Conservation (phyloP, 1,140 invertebrate species). For the Drosophila repletoides region DNA sequence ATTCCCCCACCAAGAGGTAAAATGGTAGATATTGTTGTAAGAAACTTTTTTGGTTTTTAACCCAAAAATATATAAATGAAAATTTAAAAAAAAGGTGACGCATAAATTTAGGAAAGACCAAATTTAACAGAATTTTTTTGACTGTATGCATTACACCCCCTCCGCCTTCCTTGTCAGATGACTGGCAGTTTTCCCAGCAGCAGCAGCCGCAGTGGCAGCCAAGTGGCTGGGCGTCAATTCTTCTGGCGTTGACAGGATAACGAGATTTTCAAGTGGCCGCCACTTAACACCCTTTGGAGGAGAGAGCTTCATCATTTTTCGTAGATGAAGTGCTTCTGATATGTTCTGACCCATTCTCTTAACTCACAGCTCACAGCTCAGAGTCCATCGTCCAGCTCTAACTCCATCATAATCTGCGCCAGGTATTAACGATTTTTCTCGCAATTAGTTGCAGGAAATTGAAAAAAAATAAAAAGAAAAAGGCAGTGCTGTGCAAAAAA, state of each 20-base stretch:
- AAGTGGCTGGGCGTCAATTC: conserved; percentile 23
- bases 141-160: too few relatives aligned
- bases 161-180: conserved; percentile 32
- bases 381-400: background rate
- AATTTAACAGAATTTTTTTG: too few relatives aligned
- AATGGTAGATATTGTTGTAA: too few relatives aligned
- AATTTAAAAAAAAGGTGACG: too few relatives aligned
- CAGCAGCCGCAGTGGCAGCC: conserved; percentile 22
- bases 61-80: too few relatives aligned
- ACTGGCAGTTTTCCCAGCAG: conserved; percentile 63
- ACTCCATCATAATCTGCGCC: conserved; percentile 19
- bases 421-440: conserved; percentile 72
- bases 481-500: conserved; percentile 40
- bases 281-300: conserved; percentile 56
- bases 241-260: conserved; percentile 78
- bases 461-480: conserved; percentile 29
- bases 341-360: background rate
- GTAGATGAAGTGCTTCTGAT: conserved; percentile 6
- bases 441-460: conserved; percentile 72
- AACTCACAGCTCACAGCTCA: background rate
- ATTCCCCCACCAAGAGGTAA: too few relatives aligned
- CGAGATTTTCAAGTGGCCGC: conserved; percentile 79
- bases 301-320: background rate
- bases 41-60: too few relatives aligned
- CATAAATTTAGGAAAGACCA: too few relatives aligned